These are phyloP conservation scores for Vanessa tameamea DNA, from an alignment of 1,140 invertebrate species.

Conservation along the genomic window DNA sequence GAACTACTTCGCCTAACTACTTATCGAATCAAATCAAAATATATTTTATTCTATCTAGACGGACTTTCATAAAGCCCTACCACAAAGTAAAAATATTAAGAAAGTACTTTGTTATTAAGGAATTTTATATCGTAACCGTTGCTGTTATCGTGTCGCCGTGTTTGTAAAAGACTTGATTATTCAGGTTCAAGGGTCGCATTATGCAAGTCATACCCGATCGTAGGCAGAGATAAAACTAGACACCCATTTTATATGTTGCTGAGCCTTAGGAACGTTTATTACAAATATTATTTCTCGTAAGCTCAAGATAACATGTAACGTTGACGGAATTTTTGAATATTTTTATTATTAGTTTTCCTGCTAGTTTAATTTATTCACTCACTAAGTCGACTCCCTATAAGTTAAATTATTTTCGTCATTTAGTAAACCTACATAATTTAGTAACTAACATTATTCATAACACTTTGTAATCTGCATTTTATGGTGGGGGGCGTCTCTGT, in stretches of 20 bases:
- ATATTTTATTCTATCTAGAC: too few species aligned
- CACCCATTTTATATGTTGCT: neutral
- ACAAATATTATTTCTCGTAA: neutral
- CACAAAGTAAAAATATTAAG: too few species aligned
- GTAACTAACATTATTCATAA: too few species aligned
- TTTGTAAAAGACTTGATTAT: conserved; percentile 7
- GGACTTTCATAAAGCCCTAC: too few species aligned
- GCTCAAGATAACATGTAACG: neutral
- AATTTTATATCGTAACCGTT: neutral
- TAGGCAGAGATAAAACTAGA: neutral
- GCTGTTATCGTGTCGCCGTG: neutral
- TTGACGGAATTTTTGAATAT: neutral
- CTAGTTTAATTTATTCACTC: too few species aligned
- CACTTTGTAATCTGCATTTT: too few species aligned
- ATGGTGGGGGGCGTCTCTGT: too few species aligned
- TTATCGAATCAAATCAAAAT: too few species aligned
- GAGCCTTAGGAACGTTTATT: neutral
- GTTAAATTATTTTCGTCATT: too few species aligned
- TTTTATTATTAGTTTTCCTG: neutral
- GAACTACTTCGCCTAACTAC: too few species aligned
- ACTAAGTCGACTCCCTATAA: too few species aligned
- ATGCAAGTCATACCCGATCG: conserved; percentile 27
- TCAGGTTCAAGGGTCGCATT: conserved; percentile 35
- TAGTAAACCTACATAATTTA: too few species aligned
- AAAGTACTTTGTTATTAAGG: neutral